These are phyloP conservation scores for Aphidoletes aphidimyza DNA, from an alignment of 2,888 invertebrate genomes.

Conservation along the genomic window DNA sequence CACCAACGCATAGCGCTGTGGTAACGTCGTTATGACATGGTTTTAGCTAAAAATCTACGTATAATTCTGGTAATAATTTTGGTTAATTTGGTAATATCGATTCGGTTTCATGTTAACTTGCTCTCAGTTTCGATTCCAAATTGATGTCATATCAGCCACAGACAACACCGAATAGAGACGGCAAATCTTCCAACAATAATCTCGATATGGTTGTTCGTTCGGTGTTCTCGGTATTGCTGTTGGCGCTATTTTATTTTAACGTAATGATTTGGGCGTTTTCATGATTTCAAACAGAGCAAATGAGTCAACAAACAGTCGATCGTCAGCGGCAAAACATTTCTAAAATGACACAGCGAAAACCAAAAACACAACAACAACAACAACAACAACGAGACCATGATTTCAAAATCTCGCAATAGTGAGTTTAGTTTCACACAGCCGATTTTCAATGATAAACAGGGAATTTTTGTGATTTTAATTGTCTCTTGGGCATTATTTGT, in stretches of 20 bases:
- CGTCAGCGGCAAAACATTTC: neutral
- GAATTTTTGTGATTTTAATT: too few relatives aligned
- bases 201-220: too few relatives aligned
- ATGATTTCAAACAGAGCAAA: neutral
- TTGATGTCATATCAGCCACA: neutral
- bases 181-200: too few relatives aligned
- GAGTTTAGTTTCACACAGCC: too few relatives aligned
- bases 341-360: too few relatives aligned
- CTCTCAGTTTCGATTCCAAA: neutral
- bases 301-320: too few relatives aligned
- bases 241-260: neutral
- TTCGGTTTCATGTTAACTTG: neutral
- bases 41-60: neutral
- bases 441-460: too few relatives aligned
- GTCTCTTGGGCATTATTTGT: conserved; percentile 4
- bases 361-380: too few relatives aligned
- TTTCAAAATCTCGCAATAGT: neutral
- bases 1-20: neutral
- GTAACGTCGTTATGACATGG: neutral
- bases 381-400: too few relatives aligned
- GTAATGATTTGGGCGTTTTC: neutral
- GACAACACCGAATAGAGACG: neutral
- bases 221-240: neutral
- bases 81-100: neutral
- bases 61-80: neutral